Base-by-base conservation (phyloP, 2,888 invertebrate genomes). In the Metalampra italica region DNA sequence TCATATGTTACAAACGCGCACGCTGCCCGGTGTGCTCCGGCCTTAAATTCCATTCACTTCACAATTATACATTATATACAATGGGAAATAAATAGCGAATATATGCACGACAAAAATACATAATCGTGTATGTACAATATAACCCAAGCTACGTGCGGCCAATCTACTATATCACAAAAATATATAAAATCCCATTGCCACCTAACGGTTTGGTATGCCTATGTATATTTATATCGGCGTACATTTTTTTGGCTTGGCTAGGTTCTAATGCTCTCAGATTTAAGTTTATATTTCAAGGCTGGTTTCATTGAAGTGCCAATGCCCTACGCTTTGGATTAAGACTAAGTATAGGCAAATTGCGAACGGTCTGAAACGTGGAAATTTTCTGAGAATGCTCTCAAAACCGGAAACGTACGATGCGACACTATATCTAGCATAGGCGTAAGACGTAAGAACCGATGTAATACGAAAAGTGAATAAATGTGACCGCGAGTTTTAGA, bases 51-150 rank as follows among this genome's bases (percentile, higher is more conserved):
- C 48, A 41, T 15, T 9, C 47, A 56, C 52, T 49, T 44, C 50
- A 47, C 50, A 52, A 82, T 81, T 82, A 80, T 78, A 85, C 85
- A 84, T 82, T 88, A 87, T 88, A 85, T 88, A 88, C 88, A 87
- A 82, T 77, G 79, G 78, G 82, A 84, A 86, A 87, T 85, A 87
- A 85, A 87, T 87, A 85, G 68, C 68, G n/a, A n/a, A 66, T 77
- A 78, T 75, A 78, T 71, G 75, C 78, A 82, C 79, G 83, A 79
- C 71, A 65, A 67, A 66, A 68, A 76, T 76, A 77, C 68, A 73
- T 75, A 70, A 72, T 70, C 75, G 83, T 80, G 81, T 87, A 86
- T 86, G 73, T 86, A 85, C 85, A 84, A 22, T 22, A 22, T 67
- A 70, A 64, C 58, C 71, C 22, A 5, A 5, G 3, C 22, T 22